Base-by-base conservation (phyloP, 1,140 invertebrate genomes). In the Brevipalpus yothersi region DNA sequence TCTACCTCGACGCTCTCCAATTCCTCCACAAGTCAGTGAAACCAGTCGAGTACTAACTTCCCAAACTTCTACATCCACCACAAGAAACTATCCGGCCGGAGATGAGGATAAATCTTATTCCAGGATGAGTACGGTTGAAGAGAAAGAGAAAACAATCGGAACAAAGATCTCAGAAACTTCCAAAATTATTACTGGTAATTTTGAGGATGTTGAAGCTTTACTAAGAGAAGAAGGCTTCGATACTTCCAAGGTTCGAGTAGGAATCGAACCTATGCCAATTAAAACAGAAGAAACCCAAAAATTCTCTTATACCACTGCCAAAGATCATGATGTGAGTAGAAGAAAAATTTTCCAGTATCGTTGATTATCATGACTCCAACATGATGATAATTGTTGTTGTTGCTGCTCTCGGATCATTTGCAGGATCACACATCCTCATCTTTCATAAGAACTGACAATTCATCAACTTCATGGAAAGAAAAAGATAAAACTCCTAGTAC, bases 201-300 rank as follows among this genome's bases (percentile, higher is more conserved):
- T 62, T 40, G 61, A 66, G 40, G 63, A 65, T 61, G 56, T 61
- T 17, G 71, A 72, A 61, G 73, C 73, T 21, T 82, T 82, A 65
- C 78, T 83, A 40, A 77, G 79, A 67, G 83, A 79, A 42, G 82
- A 83, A 72, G 76, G 74, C 59, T 72, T 79, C 39, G 77, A 81
- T 62, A 83, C 81, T 67, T 43, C 66, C 68, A 58, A 66, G 65
- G 41, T 61, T 63, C 56, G 61, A 69, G n/a, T 69, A 71, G 70
- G 56, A 68, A 61, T 79, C 80, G 17, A 81, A 77, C 39, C 76
- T 77, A 64, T 79, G 82, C 82, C 82, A 60, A 71, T 83, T 58
- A 80, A 82, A 47, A 75, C 78, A 45, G 82, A 82, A 9, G 80
- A 85, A 73, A 79, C 77, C 9, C 72, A 80, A 62, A 83, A 82